Conservation (phyloP, 2,888 invertebrate species). For the Clivina fossor region DNA sequence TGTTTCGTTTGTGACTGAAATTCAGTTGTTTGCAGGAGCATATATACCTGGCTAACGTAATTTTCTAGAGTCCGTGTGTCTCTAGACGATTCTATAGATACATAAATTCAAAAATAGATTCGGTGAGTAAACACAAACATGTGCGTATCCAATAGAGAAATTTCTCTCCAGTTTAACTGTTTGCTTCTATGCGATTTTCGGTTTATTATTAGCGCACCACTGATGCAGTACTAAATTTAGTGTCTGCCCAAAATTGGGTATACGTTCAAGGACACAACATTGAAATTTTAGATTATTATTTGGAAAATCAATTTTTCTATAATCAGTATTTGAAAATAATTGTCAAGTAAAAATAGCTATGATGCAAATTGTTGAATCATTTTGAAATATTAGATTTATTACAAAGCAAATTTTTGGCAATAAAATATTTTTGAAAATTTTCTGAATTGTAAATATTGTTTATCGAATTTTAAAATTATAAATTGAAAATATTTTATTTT, state of each 20-base stretch:
- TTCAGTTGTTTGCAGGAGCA: not conserved
- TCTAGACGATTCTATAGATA: constrained; percentile 23
- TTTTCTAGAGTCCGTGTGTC: constrained; percentile 5
- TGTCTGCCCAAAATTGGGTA: constrained; percentile 17
- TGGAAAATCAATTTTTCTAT: no score
- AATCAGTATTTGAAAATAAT: no score
- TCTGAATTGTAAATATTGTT: no score
- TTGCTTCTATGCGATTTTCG: not conserved
- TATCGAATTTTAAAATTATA: no score
- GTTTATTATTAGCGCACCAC: constrained; percentile 11
- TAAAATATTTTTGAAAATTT: no score
- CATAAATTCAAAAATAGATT: constrained; percentile 37
- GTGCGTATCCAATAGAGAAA: constrained; percentile 5
- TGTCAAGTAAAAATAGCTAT: no score
- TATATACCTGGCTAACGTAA: constrained; percentile 25
- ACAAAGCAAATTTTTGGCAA: no score
- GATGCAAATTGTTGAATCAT: no score
- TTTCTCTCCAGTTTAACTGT: constrained; percentile 1
- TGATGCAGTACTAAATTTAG: constrained; percentile 25
- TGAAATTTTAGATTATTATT: not conserved
- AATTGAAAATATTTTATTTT: no score
- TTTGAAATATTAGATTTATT: no score
- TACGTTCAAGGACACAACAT: constrained; percentile 12
- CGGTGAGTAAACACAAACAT: constrained; percentile 42
- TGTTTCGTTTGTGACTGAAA: constrained; percentile 9